These are phyloP conservation scores for Phocoena sinus DNA, from an alignment of 2,113 vertebrate genomes.

Conservation along the genomic window DNA sequence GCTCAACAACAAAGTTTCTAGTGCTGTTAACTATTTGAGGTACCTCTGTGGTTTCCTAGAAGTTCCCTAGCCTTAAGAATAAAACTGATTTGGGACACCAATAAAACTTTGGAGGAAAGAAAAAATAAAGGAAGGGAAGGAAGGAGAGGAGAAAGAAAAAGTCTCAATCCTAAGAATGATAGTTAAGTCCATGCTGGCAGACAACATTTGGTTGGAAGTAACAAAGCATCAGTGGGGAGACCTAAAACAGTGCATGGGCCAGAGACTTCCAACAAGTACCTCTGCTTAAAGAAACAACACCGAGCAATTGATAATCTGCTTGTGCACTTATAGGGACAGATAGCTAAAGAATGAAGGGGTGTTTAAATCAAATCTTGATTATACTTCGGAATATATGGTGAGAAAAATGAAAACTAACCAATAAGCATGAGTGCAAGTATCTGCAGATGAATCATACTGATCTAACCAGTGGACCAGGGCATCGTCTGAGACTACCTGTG, in stretches of 20 bases:
- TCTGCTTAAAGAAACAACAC: neutral
- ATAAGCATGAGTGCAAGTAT: constrained; percentile 95
- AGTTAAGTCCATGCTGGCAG: neutral
- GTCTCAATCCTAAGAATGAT: neutral
- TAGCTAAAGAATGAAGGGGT: neutral
- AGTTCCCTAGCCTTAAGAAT: neutral
- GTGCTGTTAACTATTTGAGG: neutral
- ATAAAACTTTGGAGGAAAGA: neutral
- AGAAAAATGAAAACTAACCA: constrained; percentile 82
- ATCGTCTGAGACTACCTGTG: constrained; percentile 94
- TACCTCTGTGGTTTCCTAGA: neutral
- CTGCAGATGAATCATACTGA: constrained; percentile 93
- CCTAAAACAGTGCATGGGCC: fast-evolving
- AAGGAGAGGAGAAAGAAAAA: neutral
- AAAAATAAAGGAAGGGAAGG: neutral
- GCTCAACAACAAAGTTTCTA: neutral
- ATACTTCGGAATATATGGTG: neutral
- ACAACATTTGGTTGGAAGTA: neutral
- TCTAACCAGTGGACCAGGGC: constrained; percentile 95
- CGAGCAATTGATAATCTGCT: fast-evolving
- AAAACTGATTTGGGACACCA: neutral
- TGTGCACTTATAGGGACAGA: neutral
- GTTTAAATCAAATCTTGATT: neutral
- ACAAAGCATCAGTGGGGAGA: neutral
- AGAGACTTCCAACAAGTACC: no score